A percentile compares a stretch with the other conserved stretches of the same genome.
These are phyloP conservation scores for Formicarius rufipectus DNA, from an alignment of 2,113 vertebrate genomes.

Conservation along the genomic window DNA sequence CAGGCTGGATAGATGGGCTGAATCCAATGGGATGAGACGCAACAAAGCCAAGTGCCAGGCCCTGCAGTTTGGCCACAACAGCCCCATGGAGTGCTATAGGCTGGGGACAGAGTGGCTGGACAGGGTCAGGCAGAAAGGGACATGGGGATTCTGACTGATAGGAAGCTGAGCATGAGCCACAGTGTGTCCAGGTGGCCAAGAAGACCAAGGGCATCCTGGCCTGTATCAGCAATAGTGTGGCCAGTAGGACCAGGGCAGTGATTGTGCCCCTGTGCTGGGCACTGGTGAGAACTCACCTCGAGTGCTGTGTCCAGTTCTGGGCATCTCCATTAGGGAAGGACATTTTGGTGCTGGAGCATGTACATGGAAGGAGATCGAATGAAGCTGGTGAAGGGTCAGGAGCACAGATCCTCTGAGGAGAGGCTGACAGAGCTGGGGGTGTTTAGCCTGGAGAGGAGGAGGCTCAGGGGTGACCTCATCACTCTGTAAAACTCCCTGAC, in stretches of 20 bases:
- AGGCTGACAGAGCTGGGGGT: background rate
- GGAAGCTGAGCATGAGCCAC: background rate
- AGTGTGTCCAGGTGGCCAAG: background rate
- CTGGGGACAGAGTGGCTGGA: too few relatives aligned
- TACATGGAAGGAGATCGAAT: background rate
- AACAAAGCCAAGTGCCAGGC: too few relatives aligned
- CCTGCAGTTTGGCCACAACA: too few relatives aligned
- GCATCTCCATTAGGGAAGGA: background rate
- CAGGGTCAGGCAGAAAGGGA: background rate
- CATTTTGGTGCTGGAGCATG: background rate
- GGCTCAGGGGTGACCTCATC: background rate
- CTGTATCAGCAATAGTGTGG: background rate
- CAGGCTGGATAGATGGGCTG: too few relatives aligned
- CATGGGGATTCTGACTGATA: too few relatives aligned
- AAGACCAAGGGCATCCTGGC: background rate
- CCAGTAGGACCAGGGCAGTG: background rate
- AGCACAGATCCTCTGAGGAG: background rate
- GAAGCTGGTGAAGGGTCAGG: background rate
- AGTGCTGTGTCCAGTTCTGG: background rate
- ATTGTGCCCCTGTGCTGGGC: background rate
- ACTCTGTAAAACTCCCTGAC: too few relatives aligned
- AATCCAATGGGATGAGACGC: too few relatives aligned
- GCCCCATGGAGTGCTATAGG: too few relatives aligned
- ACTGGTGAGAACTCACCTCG: background rate
- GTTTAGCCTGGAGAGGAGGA: background rate